Conservation (phyloP, 2,113 vertebrate genomes). For the Tichodroma muraria region DNA sequence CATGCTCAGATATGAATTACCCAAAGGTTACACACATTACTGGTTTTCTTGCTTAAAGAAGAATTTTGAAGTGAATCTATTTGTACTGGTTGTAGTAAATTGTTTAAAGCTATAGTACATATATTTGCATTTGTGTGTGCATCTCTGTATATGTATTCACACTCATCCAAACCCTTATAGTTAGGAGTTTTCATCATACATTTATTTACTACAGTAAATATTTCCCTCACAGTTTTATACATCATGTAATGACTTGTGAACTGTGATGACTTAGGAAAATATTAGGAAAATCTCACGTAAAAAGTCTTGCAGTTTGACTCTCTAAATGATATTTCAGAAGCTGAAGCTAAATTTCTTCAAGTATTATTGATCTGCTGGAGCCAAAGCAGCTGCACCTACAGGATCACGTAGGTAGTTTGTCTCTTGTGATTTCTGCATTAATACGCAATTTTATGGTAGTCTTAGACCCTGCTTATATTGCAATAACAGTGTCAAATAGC, state of each 20-base stretch:
- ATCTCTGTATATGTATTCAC: neutral
- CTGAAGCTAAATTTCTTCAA: neutral
- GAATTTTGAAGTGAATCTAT: neutral
- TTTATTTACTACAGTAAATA: neutral
- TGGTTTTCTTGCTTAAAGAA: neutral
- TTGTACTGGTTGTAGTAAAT: neutral
- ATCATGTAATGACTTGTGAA: neutral
- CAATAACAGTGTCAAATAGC: slow-evolving; percentile 6
- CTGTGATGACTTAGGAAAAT: neutral
- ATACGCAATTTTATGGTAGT: neutral
- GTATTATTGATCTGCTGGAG: neutral
- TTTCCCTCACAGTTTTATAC: neutral
- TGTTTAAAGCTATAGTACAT: neutral
- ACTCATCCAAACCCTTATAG: neutral
- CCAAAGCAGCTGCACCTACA: neutral
- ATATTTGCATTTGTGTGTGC: neutral
- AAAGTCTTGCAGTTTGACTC: neutral
- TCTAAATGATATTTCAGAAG: neutral
- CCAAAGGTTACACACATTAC: neutral
- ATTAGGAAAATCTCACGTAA: neutral
- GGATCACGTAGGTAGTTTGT: neutral
- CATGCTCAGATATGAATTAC: neutral
- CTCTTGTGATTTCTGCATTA: slow-evolving; percentile 16
- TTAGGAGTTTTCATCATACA: neutral
- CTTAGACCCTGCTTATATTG: slow-evolving; percentile 7